Evolutionary conservation across 2,888 invertebrate species (phyloP).

Genomic region (Heliconius erato): DNA sequence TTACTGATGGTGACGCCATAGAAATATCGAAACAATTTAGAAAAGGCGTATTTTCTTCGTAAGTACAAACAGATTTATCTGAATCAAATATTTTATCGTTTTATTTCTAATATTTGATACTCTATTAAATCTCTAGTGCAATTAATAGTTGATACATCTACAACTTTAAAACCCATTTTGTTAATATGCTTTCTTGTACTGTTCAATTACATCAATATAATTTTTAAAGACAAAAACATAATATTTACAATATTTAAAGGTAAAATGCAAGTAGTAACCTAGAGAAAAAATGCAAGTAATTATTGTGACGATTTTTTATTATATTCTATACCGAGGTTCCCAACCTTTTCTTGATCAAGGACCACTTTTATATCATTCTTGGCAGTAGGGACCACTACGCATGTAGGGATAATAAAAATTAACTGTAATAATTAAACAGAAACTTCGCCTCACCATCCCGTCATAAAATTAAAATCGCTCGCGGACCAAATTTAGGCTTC

Average conservation of each 20-base stretch:
- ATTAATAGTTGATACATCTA: background rate
- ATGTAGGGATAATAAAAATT: too few relatives aligned
- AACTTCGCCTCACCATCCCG: too few relatives aligned
- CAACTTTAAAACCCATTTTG: background rate
- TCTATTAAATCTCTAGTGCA: background rate
- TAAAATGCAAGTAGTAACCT: background rate
- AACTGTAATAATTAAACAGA: too few relatives aligned
- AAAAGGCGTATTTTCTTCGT: slow-evolving; percentile 3
- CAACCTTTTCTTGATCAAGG: too few relatives aligned
- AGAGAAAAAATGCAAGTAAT: too few relatives aligned
- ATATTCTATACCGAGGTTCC: too few relatives aligned
- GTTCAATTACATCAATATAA: background rate
- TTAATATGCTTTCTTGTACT: background rate
- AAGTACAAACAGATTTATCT: slow-evolving; percentile 1
- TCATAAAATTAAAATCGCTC: too few relatives aligned
- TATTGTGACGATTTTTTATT: too few relatives aligned
- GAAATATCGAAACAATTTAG: background rate
- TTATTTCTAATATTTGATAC: background rate
- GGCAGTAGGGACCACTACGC: too few relatives aligned
- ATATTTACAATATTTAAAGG: background rate
- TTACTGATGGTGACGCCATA: background rate
- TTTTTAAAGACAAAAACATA: background rate
- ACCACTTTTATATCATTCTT: too few relatives aligned
- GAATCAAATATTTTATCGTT: background rate
- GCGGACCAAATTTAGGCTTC: too few relatives aligned